Conservation (phyloP, 2,888 invertebrate genomes). For the Leptinotarsa juncta region DNA sequence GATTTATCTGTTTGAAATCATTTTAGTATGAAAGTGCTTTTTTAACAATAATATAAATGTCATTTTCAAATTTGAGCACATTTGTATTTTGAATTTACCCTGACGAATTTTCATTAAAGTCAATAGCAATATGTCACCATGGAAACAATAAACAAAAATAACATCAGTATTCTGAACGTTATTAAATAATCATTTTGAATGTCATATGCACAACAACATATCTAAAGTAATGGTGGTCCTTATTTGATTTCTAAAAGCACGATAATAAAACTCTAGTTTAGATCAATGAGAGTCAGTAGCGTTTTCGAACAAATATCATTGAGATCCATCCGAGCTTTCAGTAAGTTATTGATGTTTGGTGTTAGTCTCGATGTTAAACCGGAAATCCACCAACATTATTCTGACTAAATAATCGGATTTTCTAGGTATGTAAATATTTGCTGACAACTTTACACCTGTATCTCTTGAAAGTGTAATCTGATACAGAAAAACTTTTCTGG, state of each 20-base stretch:
- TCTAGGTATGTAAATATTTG: background rate
- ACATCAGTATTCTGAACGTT: background rate
- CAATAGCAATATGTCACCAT: background rate
- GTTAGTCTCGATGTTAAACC: conserved; percentile 34
- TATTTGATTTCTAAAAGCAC: conserved; percentile 30
- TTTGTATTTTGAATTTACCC: too few relatives aligned
- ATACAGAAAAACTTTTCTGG: too few relatives aligned
- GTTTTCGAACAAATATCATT: conserved; percentile 38
- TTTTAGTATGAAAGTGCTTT: too few relatives aligned
- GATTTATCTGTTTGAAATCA: too few relatives aligned
- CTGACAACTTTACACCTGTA: background rate
- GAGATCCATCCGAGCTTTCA: conserved; percentile 50
- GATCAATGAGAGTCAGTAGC: conserved; percentile 33
- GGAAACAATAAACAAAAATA: background rate
- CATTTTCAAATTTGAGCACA: too few relatives aligned
- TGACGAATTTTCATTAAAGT: too few relatives aligned
- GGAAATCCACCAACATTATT: conserved; percentile 1
- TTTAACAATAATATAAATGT: too few relatives aligned
- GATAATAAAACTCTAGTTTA: conserved; percentile 27
- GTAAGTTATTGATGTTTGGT: conserved; percentile 53
- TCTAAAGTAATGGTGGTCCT: conserved; percentile 18
- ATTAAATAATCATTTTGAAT: background rate
- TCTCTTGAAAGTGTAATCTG: background rate
- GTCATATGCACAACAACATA: conserved; percentile 35
- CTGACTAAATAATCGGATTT: background rate